A percentile compares a stretch with the other conserved stretches of the same genome.
Evolutionary conservation across 2,113 vertebrate genomes (phyloP).

Genomic region (Bagarius yarrelli): DNA sequence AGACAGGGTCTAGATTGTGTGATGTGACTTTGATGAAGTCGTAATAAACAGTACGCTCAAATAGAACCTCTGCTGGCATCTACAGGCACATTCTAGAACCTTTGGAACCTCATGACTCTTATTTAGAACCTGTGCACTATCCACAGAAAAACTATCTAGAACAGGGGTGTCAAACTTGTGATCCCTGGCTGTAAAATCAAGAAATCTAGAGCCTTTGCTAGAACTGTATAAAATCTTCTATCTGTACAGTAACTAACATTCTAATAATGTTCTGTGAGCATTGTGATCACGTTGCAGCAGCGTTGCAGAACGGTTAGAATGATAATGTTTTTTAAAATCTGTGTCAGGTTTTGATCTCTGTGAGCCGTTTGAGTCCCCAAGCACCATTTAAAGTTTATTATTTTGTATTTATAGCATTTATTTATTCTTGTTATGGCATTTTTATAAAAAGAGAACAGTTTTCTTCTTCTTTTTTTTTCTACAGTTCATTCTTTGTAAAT

Average conservation of each 20-base stretch:
- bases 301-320: background rate
- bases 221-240: no score
- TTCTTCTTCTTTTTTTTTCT: background rate
- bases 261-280: background rate
- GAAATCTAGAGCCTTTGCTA: background rate
- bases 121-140: background rate
- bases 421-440: background rate
- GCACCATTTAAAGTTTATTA: background rate
- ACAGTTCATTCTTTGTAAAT: background rate
- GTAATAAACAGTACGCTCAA: background rate
- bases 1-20: background rate
- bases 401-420: constrained; percentile 1
- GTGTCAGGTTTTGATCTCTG: background rate
- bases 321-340: no score
- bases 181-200: background rate
- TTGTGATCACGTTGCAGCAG: background rate
- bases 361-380: background rate
- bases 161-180: background rate
- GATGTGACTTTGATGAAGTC: background rate
- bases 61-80: background rate
- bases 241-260: background rate
- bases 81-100: background rate
- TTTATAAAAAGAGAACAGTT: background rate
- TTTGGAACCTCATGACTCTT: background rate
- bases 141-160: background rate